phyloP scores from a whole-genome alignment of 2,888 invertebrate genomes.

The Pristionchus entomophagus region DNA sequence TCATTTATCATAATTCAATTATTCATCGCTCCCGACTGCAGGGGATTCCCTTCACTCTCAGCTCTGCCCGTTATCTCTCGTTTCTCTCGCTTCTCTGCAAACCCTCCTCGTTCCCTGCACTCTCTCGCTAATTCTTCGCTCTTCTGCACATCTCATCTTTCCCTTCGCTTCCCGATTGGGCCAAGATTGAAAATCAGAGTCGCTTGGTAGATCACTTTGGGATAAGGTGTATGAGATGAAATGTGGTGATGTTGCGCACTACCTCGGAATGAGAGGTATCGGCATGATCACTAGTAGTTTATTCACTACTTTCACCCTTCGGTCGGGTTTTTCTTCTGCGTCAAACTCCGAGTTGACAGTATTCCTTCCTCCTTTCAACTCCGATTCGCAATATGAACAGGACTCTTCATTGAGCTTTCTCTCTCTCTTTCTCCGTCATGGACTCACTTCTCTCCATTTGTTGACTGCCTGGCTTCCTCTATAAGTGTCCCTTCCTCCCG shows the following conservation, averaged over 20 bases:
- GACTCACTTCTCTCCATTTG: constrained; percentile 42
- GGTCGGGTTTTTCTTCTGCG: too few relatives aligned
- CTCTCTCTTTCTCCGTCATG: background rate
- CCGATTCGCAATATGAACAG: background rate
- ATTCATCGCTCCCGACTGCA: background rate
- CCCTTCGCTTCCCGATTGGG: background rate
- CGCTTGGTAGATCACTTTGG: background rate
- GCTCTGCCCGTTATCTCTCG: background rate
- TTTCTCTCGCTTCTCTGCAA: background rate
- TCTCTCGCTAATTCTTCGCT: constrained; percentile 6
- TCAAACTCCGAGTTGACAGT: background rate
- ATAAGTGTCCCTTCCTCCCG: constrained; percentile 36
- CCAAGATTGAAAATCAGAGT: background rate
- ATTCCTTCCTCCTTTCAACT: background rate
- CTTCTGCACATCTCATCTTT: background rate
- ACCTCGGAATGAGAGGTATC: background rate
- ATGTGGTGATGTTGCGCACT: background rate
- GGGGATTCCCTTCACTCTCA: constrained; percentile 3
- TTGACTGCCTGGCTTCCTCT: constrained; percentile 43
- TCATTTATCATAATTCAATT: constrained; percentile 1
- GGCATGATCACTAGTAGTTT: background rate
- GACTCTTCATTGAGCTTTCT: background rate
- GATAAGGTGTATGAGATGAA: background rate
- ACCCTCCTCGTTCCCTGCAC: background rate
- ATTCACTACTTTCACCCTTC: background rate